Evolutionary conservation across 2,113 vertebrate species (phyloP), one percentile per base, ranked within the genome.

Genomic region (Hylia prasina): DNA sequence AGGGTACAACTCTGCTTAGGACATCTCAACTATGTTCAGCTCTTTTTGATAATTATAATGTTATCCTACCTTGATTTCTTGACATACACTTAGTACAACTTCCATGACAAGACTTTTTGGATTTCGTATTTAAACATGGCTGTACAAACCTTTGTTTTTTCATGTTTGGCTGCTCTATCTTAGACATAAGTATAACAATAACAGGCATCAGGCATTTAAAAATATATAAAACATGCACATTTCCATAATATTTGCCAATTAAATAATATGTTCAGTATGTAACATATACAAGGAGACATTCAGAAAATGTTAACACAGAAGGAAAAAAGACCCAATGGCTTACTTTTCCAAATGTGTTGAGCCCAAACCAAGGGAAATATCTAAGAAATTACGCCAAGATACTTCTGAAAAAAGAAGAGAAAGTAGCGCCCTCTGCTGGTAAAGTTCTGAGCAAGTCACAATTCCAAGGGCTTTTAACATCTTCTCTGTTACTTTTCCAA

Each of bases 401-500:
- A 98, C 96, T 97, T 99, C 99, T 1, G 99, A 99, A 94, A 99
- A 99, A 58, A 99, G 97, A 88, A 99, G 96, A 18, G 98, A 99
- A 94, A 99, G 96, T 87, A 99, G 73, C 17, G 98, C 98, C 97
- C 99, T 99, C 98, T 99, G 98, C 97, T 99, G 98, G 93, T 98
- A 97, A 12, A 99, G 98, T 45, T 99, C 98, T 53, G 98, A 97
- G 94, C 99, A 99, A 81, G 95, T 99, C 83, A 96, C 98, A 97
- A 99, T 98, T 76, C 97, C 98, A 87, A 99, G 97, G 14, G 98
- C 98, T 60, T 98, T 98, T 27, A 99, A 97, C 99, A 99, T 98
- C 97, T 99, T 99, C 97, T 99, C 99, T n/a, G 99, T 99, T 82
- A 99, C 99, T 97, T 99, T 99, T 89, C 99, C 99, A 82, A 99